Evolutionary conservation across 2,113 vertebrate genomes (phyloP).

Genomic region (Tupaia chinensis): DNA sequence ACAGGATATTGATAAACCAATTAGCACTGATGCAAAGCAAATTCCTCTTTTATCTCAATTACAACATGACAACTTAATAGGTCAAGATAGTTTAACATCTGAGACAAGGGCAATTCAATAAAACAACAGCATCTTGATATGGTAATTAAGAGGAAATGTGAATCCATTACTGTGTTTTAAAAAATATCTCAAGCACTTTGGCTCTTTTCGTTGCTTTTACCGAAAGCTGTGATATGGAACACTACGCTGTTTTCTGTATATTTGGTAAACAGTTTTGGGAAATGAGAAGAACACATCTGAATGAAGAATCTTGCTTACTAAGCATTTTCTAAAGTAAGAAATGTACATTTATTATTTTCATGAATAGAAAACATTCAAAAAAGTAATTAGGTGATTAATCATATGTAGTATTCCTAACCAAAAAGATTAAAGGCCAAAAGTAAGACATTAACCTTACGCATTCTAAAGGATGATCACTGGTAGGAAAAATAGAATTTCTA

Average conservation of each 20-base stretch:
- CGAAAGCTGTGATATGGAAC: slow-evolving; percentile 70
- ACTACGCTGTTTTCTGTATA: slow-evolving; percentile 20
- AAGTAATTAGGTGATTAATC: slow-evolving; percentile 72
- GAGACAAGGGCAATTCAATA: slow-evolving; percentile 92
- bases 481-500: slow-evolving; percentile 67
- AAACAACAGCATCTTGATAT: slow-evolving; percentile 91
- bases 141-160: slow-evolving; percentile 92
- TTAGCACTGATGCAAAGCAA: slow-evolving; percentile 93
- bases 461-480: slow-evolving; percentile 45
- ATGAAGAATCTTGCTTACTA: slow-evolving; percentile 51
- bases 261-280: slow-evolving; percentile 65
- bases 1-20: slow-evolving; percentile 93
- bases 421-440: slow-evolving; percentile 68
- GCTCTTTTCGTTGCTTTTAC: slow-evolving; percentile 76
- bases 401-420: slow-evolving; percentile 48
- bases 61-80: slow-evolving; percentile 93
- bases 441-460: slow-evolving; percentile 72
- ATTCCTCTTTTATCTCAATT: slow-evolving; percentile 95
- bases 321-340: slow-evolving; percentile 67
- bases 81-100: slow-evolving; percentile 93
- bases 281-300: slow-evolving; percentile 46
- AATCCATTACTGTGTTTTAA: slow-evolving; percentile 87
- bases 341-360: slow-evolving; percentile 62
- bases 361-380: slow-evolving; percentile 68
- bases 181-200: slow-evolving; percentile 80